Conservation (phyloP, 2,113 vertebrate genomes). For the Hyaena hyaena region DNA sequence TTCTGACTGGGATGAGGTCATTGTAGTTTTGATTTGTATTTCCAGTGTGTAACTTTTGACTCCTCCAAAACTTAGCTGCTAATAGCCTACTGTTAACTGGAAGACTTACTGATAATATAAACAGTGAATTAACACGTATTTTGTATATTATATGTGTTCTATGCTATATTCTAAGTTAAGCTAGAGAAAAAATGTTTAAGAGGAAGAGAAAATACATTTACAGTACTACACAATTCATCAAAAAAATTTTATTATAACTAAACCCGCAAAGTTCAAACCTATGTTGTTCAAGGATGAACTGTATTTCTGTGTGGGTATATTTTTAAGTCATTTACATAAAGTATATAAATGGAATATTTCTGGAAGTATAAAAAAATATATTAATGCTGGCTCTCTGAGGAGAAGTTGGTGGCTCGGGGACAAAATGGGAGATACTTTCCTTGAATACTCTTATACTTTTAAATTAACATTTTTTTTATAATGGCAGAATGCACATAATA, state of each 20-base stretch:
- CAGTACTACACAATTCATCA: neutral
- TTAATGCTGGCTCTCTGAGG: neutral
- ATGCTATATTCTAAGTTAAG: neutral
- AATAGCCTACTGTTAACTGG: neutral
- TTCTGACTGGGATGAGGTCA: neutral
- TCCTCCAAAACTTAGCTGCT: neutral
- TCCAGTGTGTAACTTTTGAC: neutral
- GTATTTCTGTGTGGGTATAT: neutral
- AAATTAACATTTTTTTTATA: neutral
- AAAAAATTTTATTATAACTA: neutral
- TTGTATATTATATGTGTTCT: neutral
- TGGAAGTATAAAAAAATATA: neutral
- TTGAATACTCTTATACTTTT: neutral
- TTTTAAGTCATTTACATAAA: neutral
- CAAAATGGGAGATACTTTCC: neutral
- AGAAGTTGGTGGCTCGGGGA: neutral
- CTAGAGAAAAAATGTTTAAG: neutral
- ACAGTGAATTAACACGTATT: neutral
- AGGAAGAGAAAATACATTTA: neutral
- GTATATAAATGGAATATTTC: neutral
- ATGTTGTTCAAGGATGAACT: neutral
- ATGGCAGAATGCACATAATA: neutral
- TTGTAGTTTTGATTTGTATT: neutral
- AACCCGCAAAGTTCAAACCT: neutral
- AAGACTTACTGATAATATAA: neutral